Evolutionary conservation across 2,888 invertebrate genomes (phyloP), one percentile per base, ranked within the genome.

Genomic region (Phlogophora meticulosa): DNA sequence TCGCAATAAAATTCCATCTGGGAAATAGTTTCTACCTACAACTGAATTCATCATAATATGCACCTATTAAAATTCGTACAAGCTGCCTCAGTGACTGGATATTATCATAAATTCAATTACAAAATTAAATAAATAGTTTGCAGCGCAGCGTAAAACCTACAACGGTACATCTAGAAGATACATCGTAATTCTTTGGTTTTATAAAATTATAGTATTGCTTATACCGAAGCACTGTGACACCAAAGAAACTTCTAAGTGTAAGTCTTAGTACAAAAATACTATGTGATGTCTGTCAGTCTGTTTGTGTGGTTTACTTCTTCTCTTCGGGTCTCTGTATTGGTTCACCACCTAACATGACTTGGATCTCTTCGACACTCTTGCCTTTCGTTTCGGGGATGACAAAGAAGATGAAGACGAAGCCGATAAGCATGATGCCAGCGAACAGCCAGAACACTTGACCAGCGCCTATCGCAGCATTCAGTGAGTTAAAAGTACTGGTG

Each of bases 361-460:
- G 96, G 84, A 97, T 97, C 83, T 97, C 97, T 56, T 97, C 97
- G 15, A 97, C 92, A 34, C 97, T 96, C 89, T 97, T 97, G 22
- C 97, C 97, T 87, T 97, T 97, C 11, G 97, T 97, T 87, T 97
- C 97, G 0, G 97, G 97, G 0, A 97, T 96, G 5, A 97, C 81
- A 78, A 97, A 95, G 91, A 96, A 96, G 36, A 97, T 97, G 83
- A 98, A 98, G 22, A 97, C 75, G 38, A 96, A 96, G 0, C 97
- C 98, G 0, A 97, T 4, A 0, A 96, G 84, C 84, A 97, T 97
- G 36, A 98, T 94, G 0, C 92, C 96, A 1, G 97, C 96, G 85
- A 98, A 98, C 45, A 98, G 89, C 97, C 97, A 98, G 90, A 98
- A 98, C 34, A 97, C 97, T 71, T 96, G 96, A 42, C 97, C 97